Conservation (phyloP, 2,113 vertebrate genomes). For the Dromiciops gliroides region DNA sequence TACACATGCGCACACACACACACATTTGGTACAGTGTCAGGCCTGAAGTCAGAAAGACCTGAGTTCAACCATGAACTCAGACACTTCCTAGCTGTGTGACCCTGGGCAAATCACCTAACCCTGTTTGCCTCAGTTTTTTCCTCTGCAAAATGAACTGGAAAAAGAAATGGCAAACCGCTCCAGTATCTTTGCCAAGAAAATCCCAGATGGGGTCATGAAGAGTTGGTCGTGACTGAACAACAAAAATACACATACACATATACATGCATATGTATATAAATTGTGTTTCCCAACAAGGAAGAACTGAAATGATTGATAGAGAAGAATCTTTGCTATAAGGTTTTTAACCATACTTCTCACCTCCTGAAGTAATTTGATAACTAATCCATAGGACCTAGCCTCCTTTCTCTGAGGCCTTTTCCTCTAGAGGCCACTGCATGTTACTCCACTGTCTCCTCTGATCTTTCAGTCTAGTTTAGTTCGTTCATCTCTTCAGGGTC, state of each 20-base stretch:
- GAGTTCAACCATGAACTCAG: neutral
- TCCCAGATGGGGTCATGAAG: neutral
- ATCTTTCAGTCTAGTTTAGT: neutral
- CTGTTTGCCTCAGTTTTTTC: neutral
- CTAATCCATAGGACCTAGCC: too few relatives aligned
- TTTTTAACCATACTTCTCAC: neutral
- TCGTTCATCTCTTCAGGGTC: neutral
- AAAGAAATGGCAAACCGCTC: neutral
- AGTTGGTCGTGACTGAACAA: neutral
- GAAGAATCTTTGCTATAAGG: neutral
- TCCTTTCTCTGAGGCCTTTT: neutral
- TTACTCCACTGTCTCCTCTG: neutral
- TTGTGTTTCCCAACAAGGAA: neutral
- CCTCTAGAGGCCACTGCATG: too few relatives aligned
- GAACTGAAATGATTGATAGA: neutral
- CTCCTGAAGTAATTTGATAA: neutral
- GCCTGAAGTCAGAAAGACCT: neutral
- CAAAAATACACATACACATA: neutral
- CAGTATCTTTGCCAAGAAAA: neutral
- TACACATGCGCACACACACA: neutral
- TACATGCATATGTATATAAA: neutral
- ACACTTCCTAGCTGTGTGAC: neutral
- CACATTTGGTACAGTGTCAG: neutral
- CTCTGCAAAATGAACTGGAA: neutral
- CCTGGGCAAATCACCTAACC: too few relatives aligned